Percentiles rank a stretch among this genome's conserved stretches.
Conservation (phyloP, 35 echinoderm and acorn worm genomes). For the Ptychodera flava region DNA sequence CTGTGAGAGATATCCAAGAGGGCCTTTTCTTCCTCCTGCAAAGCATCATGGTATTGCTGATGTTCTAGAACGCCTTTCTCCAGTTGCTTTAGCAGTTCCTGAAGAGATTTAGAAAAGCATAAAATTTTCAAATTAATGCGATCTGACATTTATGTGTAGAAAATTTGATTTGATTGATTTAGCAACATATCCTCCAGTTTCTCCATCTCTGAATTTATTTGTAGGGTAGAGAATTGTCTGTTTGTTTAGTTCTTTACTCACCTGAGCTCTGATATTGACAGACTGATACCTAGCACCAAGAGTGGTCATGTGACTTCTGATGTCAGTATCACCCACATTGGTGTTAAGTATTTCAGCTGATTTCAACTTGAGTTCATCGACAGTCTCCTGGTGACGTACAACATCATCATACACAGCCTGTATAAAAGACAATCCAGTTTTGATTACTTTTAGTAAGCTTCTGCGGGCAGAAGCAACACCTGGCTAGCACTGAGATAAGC, state of each 20-base stretch:
- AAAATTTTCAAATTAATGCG: no score
- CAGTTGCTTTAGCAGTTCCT: constrained; percentile 24
- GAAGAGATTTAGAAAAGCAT: neutral
- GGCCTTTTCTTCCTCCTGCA: constrained; percentile 62
- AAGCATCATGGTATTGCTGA: constrained; percentile 63
- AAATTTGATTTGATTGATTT: no score
- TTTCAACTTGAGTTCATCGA: constrained; percentile 9
- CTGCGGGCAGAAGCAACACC: no score
- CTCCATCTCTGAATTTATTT: neutral
- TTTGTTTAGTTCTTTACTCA: neutral
- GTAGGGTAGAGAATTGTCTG: neutral
- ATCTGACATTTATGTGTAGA: no score
- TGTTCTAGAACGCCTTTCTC: constrained; percentile 49
- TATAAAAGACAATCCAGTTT: neutral
- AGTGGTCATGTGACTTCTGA: constrained; percentile 41
- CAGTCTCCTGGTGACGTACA: constrained; percentile 10
- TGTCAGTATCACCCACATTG: constrained; percentile 25
- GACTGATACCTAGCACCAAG: constrained; percentile 20
- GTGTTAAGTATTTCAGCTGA: constrained; percentile 26
- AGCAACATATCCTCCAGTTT: neutral
- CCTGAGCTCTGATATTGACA: constrained; percentile 18
- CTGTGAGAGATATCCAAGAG: constrained; percentile 56
- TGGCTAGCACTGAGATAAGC: no score
- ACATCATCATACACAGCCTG: constrained; percentile 13
- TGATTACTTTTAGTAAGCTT: no score